These are phyloP conservation scores for Saccopteryx leptura DNA, from an alignment of 2,113 vertebrate genomes.

Conservation along the genomic window DNA sequence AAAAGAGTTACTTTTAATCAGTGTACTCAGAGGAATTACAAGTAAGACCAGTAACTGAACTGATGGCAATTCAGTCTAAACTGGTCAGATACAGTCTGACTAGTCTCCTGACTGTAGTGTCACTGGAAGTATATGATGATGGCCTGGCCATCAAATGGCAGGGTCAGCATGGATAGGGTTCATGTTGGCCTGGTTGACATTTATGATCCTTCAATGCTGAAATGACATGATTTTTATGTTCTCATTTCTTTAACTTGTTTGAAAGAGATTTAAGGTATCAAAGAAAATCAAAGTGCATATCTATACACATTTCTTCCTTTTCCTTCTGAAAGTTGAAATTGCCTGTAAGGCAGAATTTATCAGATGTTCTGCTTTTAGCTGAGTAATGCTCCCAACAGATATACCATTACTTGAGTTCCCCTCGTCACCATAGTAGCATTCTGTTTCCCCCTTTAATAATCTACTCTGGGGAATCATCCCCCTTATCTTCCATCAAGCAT, in stretches of 20 bases:
- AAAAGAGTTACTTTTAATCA: not conserved
- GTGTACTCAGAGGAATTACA: not conserved
- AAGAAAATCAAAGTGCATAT: not conserved
- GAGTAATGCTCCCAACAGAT: not conserved
- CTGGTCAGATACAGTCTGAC: not conserved
- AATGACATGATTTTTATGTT: not conserved
- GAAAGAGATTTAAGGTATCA: conserved; percentile 45
- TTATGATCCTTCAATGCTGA: not conserved
- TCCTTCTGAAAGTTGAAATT: conserved; percentile 27
- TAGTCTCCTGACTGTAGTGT: not conserved
- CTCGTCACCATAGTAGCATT: not conserved
- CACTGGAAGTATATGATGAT: not conserved
- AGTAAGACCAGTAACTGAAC: not conserved
- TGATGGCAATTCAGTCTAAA: not conserved
- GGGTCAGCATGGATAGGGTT: not conserved
- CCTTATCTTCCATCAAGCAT: not conserved
- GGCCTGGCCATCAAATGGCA: rapidly evolving
- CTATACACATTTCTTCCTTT: conserved; percentile 24
- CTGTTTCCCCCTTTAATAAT: not conserved
- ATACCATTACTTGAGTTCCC: not conserved
- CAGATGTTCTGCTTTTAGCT: conserved; percentile 20
- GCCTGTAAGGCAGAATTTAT: conserved; percentile 34
- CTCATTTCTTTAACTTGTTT: not conserved
- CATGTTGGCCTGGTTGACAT: not conserved
- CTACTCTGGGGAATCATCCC: conserved; percentile 10